A percentile compares a stretch with the other conserved stretches of the same genome.
These are phyloP conservation scores for Chesias legatella DNA, from an alignment of 2,888 invertebrate species.

Conservation along the genomic window DNA sequence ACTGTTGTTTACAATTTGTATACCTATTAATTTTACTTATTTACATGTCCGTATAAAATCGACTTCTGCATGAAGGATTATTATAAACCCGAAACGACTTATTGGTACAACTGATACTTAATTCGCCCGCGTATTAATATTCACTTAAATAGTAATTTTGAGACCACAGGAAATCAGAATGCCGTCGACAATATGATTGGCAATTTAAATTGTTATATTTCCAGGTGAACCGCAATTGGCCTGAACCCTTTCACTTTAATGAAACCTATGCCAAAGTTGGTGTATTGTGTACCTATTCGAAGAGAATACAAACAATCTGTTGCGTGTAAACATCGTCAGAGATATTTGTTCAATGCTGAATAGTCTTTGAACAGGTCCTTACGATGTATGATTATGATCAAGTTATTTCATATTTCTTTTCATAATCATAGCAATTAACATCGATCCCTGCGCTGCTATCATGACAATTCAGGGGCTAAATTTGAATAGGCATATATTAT, in stretches of 20 bases:
- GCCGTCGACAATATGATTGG: constrained; percentile 41
- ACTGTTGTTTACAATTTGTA: too few species aligned
- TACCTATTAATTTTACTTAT: too few species aligned
- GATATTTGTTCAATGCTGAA: too few species aligned
- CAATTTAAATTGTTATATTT: constrained; percentile 50
- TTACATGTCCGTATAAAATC: too few species aligned
- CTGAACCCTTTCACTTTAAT: constrained; percentile 34
- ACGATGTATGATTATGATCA: too few species aligned
- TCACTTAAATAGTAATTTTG: constrained; percentile 24
- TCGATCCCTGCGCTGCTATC: too few species aligned
- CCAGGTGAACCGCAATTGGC: constrained; percentile 34
- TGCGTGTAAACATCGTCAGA: neutral
- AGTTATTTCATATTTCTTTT: too few species aligned
- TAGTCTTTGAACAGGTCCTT: too few species aligned
- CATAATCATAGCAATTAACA: too few species aligned
- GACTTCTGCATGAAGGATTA: too few species aligned
- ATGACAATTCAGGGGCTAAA: too few species aligned
- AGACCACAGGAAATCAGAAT: constrained; percentile 32
- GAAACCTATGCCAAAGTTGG: constrained; percentile 21
- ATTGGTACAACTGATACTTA: neutral
- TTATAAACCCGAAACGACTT: neutral
- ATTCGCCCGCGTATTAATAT: constrained; percentile 17
- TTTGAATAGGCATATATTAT: too few species aligned
- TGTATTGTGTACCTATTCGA: constrained; percentile 3
- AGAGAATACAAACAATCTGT: constrained; percentile 7